phyloP scores from a whole-genome alignment of 2,113 vertebrate genomes.

The Ictidomys tridecemlineatus region DNA sequence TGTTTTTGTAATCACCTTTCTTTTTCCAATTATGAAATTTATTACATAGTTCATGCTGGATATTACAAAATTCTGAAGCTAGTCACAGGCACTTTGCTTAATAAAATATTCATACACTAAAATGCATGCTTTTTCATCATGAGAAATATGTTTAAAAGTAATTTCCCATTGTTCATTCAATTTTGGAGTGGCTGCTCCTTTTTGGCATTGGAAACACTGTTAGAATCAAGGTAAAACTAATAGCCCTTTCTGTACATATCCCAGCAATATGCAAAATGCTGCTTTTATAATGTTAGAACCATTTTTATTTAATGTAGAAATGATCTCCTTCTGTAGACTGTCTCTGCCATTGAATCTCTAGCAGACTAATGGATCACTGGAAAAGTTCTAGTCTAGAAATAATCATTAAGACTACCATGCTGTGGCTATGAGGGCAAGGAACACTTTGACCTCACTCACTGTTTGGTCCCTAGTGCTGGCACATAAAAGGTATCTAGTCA shows the following conservation, averaged over 20 bases:
- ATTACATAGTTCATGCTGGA: constrained; percentile 61
- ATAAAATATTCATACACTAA: constrained; percentile 76
- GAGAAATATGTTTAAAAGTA: constrained; percentile 53
- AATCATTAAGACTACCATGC: background rate
- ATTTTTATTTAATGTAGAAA: constrained; percentile 18
- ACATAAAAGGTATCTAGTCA: background rate
- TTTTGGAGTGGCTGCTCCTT: background rate
- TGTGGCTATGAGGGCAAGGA: background rate
- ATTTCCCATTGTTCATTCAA: constrained; percentile 55
- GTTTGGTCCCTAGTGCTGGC: background rate
- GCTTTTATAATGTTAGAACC: background rate
- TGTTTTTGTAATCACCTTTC: constrained; percentile 60
- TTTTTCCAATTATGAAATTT: constrained; percentile 71
- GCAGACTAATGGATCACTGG: background rate
- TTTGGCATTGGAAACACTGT: constrained; percentile 34
- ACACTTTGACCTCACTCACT: background rate
- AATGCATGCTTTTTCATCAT: constrained; percentile 64
- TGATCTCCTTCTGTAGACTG: background rate
- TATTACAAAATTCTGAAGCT: constrained; percentile 65
- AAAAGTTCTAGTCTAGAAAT: background rate
- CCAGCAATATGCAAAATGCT: constrained; percentile 41
- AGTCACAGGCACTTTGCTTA: constrained; percentile 64
- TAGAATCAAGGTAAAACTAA: constrained; percentile 29
- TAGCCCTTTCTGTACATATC: background rate
- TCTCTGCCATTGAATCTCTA: background rate